phyloP scores from a whole-genome alignment of 1,140 invertebrate species.

The Solenopsis fugax region DNA sequence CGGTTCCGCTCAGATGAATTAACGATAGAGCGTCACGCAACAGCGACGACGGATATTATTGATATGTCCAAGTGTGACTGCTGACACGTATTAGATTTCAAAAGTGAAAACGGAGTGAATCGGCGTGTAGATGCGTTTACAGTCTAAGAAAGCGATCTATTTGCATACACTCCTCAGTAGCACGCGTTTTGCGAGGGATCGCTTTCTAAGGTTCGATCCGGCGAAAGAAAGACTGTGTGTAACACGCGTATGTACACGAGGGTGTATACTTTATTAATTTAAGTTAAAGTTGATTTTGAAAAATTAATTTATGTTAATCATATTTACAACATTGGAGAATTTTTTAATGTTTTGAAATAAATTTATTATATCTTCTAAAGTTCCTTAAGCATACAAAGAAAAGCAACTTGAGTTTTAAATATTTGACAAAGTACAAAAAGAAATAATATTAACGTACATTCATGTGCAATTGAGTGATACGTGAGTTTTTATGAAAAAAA shows the following conservation, averaged over 20 bases:
- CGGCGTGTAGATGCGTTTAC: neutral
- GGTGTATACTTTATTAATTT: no score
- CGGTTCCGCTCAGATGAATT: neutral
- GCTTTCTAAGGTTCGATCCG: constrained; percentile 4
- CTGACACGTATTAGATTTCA: constrained; percentile 32
- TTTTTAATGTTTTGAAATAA: no score
- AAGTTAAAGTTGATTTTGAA: no score
- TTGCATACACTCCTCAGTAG: neutral
- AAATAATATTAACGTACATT: no score
- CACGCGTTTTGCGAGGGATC: neutral
- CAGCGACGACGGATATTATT: constrained; percentile 18
- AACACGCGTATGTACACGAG: neutral
- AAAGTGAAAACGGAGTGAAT: constrained; percentile 50
- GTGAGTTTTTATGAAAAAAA: no score
- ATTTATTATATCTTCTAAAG: no score
- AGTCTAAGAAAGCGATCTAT: constrained; percentile 52
- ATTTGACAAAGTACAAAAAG: no score
- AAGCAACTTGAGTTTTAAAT: no score
- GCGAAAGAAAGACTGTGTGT: neutral
- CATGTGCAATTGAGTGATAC: no score
- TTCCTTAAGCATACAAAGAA: no score
- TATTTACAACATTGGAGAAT: no score
- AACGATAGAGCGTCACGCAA: neutral
- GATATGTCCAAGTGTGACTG: neutral
- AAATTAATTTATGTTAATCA: no score